These are phyloP conservation scores for Protobothrops mucrosquamatus DNA, from an alignment of 2,113 vertebrate species.

Conservation along the genomic window DNA sequence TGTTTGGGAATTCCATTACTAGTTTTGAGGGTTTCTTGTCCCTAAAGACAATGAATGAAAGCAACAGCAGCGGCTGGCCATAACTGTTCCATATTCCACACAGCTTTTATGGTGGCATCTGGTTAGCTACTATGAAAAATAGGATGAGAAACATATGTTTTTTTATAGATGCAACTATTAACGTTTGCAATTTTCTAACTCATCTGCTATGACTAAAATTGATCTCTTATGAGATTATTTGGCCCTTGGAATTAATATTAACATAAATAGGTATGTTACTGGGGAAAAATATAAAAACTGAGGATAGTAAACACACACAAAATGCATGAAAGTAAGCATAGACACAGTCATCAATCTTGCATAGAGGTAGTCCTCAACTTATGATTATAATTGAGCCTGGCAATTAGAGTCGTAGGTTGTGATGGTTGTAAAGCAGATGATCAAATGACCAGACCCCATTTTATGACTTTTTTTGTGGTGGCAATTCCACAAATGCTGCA, in stretches of 20 bases:
- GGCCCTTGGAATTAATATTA: neutral
- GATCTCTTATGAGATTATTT: neutral
- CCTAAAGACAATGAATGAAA: neutral
- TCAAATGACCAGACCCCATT: neutral
- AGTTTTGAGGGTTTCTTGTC: neutral
- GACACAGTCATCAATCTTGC: neutral
- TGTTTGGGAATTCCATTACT: neutral
- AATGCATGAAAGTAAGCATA: neutral
- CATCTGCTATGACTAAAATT: neutral
- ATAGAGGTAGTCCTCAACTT: neutral
- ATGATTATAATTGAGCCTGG: neutral
- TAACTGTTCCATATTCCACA: neutral
- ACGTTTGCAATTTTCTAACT: neutral
- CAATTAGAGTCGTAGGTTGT: neutral
- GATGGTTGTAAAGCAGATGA: neutral
- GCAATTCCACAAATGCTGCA: neutral
- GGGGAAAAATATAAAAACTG: neutral
- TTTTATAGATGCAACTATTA: neutral
- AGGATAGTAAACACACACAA: neutral
- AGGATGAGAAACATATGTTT: neutral
- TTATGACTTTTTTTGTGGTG: neutral
- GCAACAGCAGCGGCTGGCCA: neutral
- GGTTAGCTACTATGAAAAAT: neutral
- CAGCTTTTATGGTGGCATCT: neutral
- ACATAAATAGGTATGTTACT: neutral